Evolutionary conservation across 2,888 invertebrate genomes (phyloP).

Genomic region (Microctonus hyperodae): DNA sequence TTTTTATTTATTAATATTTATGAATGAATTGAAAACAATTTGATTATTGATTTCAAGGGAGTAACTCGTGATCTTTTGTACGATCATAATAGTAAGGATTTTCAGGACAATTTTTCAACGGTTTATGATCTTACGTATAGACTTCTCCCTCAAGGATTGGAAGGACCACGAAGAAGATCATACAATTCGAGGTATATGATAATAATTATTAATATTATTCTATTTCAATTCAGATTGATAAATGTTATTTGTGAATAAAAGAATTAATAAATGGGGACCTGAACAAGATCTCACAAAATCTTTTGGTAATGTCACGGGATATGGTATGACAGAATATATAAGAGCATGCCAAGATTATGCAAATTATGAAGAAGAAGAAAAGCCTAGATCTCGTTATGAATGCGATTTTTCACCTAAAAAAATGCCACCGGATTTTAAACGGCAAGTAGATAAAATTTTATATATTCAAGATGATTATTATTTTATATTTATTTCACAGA

Average conservation of each 20-base stretch:
- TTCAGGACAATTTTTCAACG: slow-evolving; percentile 65
- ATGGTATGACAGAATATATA: slow-evolving; percentile 40
- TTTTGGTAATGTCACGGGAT: slow-evolving; percentile 44
- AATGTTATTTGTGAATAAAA: slow-evolving; percentile 21
- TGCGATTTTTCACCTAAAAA: slow-evolving; percentile 27
- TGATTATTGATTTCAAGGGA: slow-evolving; percentile 8
- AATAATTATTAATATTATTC: not conserved
- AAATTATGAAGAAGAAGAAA: slow-evolving; percentile 9
- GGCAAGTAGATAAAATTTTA: not conserved
- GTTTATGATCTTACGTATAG: slow-evolving; percentile 67
- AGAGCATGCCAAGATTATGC: slow-evolving; percentile 3
- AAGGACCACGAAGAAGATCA: slow-evolving; percentile 62
- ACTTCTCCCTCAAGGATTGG: slow-evolving; percentile 66
- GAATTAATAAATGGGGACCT: slow-evolving; percentile 41
- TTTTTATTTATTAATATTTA: not conserved
- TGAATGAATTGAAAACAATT: not conserved
- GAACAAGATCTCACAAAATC: slow-evolving; percentile 41
- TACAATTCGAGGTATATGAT: slow-evolving; percentile 60
- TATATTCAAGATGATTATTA: not conserved
- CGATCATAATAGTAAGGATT: slow-evolving; percentile 57
- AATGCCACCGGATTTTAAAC: slow-evolving; percentile 15
- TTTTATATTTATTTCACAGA: no score
- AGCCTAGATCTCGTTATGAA: slow-evolving; percentile 25
- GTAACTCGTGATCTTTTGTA: slow-evolving; percentile 6
- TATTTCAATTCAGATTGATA: not conserved